Base-by-base conservation (phyloP, 2,888 invertebrate species). In the Beris morrisii region DNA sequence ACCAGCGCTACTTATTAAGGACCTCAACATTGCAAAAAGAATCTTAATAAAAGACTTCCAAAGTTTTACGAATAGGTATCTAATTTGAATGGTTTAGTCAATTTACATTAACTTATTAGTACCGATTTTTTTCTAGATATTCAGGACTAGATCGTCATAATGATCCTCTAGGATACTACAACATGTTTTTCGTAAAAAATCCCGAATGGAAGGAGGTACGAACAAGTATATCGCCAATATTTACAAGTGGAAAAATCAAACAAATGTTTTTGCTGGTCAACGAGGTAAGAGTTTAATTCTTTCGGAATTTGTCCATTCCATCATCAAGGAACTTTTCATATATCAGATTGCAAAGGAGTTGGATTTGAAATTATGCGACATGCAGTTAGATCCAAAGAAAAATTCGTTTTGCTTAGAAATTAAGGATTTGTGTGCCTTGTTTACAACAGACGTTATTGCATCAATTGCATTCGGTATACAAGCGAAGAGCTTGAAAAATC, bases 21-120 rank as follows among this genome's bases (percentile, higher is more conserved):
- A 84, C 53, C 79, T 79, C 0, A 81, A 82, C n/a, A 66, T 84
- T 3, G 70, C 83, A 0, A 84, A 83, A 70, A 74, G 77, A 0
- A 70, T 84, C 2, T 65, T 84, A 22, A 77, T 84, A 4, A 82
- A 80, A 56, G 83, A 84, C 65, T 83, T 83, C 52, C 76, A 78
- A 69, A 75, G 74, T 11, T 84, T 83, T 69, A 67, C 74, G 0
- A 78, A 83, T 67, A 77, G 81, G 65, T 74, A 13, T 6, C 31
- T 30, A 32, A 9, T 11, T 30, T 31, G 5, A 32, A 9, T 2
- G 13, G 22, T 22, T 22, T 22, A 2, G 22, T 22, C 22, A 13
- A 9, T 30, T 30, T 7, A 32, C 3, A 12, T 31, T 55, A 4
- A 55, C 4, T 30, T 30, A 12, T 12, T 4, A 13, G 31, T 55